Percentiles rank a stretch among this genome's conserved stretches.
These are phyloP conservation scores for Sternarchorhynchus goeldii DNA, from an alignment of 2,797 vertebrate genomes.

Conservation along the genomic window DNA sequence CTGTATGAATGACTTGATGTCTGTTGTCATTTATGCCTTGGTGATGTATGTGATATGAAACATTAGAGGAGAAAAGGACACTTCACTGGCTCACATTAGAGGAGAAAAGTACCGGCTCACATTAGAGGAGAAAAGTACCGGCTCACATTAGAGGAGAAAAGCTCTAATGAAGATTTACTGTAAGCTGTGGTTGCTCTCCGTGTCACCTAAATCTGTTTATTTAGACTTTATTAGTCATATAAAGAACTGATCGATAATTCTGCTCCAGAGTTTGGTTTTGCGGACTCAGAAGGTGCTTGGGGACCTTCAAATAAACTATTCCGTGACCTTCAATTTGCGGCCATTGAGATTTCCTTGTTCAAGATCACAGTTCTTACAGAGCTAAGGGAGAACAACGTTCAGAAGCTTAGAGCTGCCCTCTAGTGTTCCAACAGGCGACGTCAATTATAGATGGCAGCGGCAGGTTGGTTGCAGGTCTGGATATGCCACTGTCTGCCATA, in stretches of 20 bases:
- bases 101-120: no score
- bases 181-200: constrained; percentile 21
- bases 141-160: neutral
- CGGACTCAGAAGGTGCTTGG: constrained; percentile 1
- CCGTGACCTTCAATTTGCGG: constrained; percentile 14
- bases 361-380: neutral
- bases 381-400: neutral
- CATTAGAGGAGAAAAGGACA: constrained; percentile 24
- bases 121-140: constrained; percentile 21
- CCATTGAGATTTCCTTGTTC: neutral
- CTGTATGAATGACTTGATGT: no score
- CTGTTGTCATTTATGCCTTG: neutral
- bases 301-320: neutral
- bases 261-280: neutral
- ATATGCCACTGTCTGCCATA: no score
- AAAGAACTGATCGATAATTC: constrained; percentile 30
- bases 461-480: no score
- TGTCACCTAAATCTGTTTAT: neutral
- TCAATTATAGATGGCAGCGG: neutral
- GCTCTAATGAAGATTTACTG: constrained; percentile 46
- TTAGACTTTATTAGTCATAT: constrained; percentile 36
- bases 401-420: constrained; percentile 22
- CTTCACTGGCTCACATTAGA: constrained; percentile 4
- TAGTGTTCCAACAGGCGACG: neutral
- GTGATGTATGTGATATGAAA: constrained; percentile 15